Percentiles rank a stretch among this genome's conserved stretches.
Conservation (phyloP, 1,140 invertebrate genomes). For the Cyclina sinensis region DNA sequence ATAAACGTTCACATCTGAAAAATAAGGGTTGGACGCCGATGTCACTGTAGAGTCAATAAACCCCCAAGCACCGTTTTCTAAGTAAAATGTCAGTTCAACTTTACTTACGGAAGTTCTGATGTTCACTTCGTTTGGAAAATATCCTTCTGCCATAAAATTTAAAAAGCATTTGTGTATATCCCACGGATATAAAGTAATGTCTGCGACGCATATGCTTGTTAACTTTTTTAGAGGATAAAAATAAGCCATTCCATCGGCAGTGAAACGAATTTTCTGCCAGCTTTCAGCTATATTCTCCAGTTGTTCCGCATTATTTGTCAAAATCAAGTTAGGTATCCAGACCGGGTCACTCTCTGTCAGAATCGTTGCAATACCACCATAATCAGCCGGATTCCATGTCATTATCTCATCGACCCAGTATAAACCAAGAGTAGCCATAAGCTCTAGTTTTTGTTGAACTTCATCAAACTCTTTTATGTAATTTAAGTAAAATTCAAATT, state of each 20-base stretch:
- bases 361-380: neutral
- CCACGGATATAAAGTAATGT: conserved; percentile 95
- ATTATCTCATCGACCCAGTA: conserved; percentile 15
- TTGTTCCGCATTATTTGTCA: conserved; percentile 1
- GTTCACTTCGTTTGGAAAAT: neutral
- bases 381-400: conserved; percentile 14
- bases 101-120: neutral
- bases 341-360: neutral
- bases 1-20: neutral
- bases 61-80: conserved; percentile 28
- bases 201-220: conserved; percentile 97
- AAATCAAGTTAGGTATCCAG: conserved; percentile 30
- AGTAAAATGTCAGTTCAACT: neutral
- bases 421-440: neutral
- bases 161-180: conserved; percentile 98
- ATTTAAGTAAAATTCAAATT: neutral
- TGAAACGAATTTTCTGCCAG: neutral
- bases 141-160: neutral
- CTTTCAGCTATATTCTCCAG: conserved; percentile 1
- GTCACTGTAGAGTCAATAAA: neutral
- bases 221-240: neutral
- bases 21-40: too few relatives aligned
- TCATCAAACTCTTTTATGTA: conserved; percentile 40
- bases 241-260: conserved; percentile 92
- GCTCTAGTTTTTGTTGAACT: neutral